Percentiles rank a stretch among this genome's conserved stretches.
Evolutionary conservation across 2,797 vertebrate genomes (phyloP).

Genomic region (Arnoldichthys spilopterus): DNA sequence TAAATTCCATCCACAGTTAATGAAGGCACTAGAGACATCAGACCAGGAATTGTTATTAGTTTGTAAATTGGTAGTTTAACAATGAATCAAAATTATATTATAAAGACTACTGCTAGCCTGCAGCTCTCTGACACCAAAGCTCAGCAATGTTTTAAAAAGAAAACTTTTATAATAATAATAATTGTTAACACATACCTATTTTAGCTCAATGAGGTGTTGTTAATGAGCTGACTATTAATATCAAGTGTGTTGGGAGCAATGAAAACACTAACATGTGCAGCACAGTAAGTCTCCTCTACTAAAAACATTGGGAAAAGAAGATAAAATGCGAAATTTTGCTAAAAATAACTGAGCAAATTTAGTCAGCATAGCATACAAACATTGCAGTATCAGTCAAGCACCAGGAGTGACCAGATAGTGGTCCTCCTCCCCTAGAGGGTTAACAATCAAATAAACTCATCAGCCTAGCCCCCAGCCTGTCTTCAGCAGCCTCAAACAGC

Average conservation of each 20-base stretch:
- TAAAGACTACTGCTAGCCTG: background rate
- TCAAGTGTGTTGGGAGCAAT: too few relatives aligned
- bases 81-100: background rate
- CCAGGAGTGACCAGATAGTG: background rate
- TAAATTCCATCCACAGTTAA: background rate
- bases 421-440: background rate
- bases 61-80: background rate
- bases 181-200: too few relatives aligned
- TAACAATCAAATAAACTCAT: constrained; percentile 1
- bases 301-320: background rate
- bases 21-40: background rate
- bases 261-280: too few relatives aligned
- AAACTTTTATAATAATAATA: too few relatives aligned
- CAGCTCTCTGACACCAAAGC: background rate
- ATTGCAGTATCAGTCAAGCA: background rate
- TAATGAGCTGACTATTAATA: too few relatives aligned
- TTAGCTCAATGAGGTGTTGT: too few relatives aligned
- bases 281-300: too few relatives aligned
- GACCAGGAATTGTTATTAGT: background rate
- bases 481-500: constrained; percentile 30
- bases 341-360: background rate
- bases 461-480: constrained; percentile 16
- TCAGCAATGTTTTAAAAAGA: background rate
- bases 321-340: background rate
- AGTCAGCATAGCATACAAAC: background rate